Evolutionary conservation across 2,888 invertebrate genomes (phyloP).

Genomic region (Drosophila hawaiiensis): DNA sequence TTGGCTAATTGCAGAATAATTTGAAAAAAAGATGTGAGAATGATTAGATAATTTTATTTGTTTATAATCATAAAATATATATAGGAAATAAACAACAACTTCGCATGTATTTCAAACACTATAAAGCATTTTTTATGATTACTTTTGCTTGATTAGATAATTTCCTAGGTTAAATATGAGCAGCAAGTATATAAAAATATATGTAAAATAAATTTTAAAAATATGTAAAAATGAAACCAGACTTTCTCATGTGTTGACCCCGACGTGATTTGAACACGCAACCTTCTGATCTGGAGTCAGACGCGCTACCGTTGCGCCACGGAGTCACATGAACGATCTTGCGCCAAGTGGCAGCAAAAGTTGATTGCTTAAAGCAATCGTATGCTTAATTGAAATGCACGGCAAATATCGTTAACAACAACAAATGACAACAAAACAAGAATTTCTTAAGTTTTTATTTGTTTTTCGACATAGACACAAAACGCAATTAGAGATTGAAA

Average conservation of each 20-base stretch:
- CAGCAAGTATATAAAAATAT: neutral
- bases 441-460: conserved; percentile 8
- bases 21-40: neutral
- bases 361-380: neutral
- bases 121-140: neutral
- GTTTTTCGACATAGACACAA: conserved; percentile 23
- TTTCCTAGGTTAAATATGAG: neutral
- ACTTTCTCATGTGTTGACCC: conserved; percentile 36
- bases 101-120: neutral
- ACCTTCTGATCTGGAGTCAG: conserved; percentile 73
- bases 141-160: neutral
- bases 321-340: conserved; percentile 59
- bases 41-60: neutral
- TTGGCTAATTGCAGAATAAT: neutral
- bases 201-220: neutral
- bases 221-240: neutral
- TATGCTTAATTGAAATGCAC: neutral
- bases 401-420: conserved; percentile 9
- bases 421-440: conserved; percentile 8
- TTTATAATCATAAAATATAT: neutral
- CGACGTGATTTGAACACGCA: conserved; percentile 73
- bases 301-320: conserved; percentile 73
- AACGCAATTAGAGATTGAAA: conserved; percentile 48
- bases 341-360: conserved; percentile 10
- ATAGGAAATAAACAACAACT: neutral